phyloP scores from a whole-genome alignment of 2,113 vertebrate genomes.

The Rhabdomys dilectus region DNA sequence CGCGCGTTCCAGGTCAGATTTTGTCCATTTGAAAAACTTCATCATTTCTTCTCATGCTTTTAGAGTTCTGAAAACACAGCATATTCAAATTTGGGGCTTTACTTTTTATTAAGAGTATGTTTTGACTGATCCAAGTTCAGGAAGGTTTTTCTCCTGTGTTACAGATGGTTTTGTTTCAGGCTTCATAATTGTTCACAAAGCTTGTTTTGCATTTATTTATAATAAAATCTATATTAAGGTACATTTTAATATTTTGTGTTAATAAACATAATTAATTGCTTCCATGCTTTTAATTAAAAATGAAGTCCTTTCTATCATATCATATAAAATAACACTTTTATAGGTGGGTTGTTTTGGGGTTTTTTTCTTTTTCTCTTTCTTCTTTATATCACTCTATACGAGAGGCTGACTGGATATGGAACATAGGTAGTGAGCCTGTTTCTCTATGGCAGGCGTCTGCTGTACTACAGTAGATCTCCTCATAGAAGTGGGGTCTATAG shows the following conservation, averaged over 20 bases:
- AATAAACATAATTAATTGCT: neutral
- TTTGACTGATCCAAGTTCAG: neutral
- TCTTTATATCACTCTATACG: neutral
- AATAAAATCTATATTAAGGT: neutral
- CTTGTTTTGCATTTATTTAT: neutral
- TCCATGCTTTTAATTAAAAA: neutral
- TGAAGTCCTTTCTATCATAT: neutral
- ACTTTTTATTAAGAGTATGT: slow-evolving; percentile 29
- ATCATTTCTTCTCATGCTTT: neutral
- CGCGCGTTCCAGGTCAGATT: neutral
- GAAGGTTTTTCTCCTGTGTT: neutral
- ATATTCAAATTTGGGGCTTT: neutral
- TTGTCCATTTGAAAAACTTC: neutral
- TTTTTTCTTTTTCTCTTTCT: neutral
- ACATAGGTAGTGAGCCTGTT: neutral
- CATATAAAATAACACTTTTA: neutral
- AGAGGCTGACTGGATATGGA: neutral
- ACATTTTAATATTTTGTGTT: neutral
- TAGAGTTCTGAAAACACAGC: neutral
- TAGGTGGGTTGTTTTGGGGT: neutral
- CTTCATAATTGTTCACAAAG: neutral
- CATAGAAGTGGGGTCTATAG: neutral
- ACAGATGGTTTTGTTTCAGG: neutral
- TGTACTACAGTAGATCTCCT: neutral
- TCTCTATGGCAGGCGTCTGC: neutral